phyloP scores from a whole-genome alignment of 2,113 vertebrate genomes.

The Mobula hypostoma region DNA sequence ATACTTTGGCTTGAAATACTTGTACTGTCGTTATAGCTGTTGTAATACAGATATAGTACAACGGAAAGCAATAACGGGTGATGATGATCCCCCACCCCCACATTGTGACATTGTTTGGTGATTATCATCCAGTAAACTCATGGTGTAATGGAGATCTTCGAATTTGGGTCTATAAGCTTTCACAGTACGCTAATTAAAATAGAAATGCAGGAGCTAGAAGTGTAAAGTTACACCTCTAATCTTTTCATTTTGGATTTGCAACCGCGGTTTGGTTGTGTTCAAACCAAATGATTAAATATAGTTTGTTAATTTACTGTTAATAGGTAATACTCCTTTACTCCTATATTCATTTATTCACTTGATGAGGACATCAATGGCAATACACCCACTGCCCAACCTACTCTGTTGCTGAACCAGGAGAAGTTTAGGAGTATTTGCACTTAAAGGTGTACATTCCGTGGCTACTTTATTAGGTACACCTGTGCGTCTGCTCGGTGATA shows the following conservation, averaged over 20 bases:
- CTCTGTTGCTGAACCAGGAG: no score
- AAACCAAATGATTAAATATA: neutral
- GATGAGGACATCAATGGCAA: no score
- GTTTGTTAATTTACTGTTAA: neutral
- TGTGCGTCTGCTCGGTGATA: no score
- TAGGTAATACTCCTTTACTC: neutral
- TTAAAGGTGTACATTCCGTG: no score
- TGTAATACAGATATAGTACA: neutral
- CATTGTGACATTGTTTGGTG: no score
- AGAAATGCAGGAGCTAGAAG: neutral
- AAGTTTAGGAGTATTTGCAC: no score
- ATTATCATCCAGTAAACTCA: neutral
- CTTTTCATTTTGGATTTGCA: neutral
- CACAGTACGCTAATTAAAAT: neutral
- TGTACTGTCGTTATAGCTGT: neutral
- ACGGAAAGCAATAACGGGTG: neutral
- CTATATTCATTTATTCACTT: no score
- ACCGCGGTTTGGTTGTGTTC: neutral
- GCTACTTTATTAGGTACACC: no score
- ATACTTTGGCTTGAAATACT: neutral
- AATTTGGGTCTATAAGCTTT: neutral
- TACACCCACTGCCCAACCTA: no score
- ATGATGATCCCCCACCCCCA: neutral
- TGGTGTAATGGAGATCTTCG: neutral
- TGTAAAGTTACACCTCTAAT: neutral